A percentile compares a stretch with the other conserved stretches of the same genome.
phyloP scores from a whole-genome alignment of 2,797 vertebrate genomes.

The Nyctibius grandis region DNA sequence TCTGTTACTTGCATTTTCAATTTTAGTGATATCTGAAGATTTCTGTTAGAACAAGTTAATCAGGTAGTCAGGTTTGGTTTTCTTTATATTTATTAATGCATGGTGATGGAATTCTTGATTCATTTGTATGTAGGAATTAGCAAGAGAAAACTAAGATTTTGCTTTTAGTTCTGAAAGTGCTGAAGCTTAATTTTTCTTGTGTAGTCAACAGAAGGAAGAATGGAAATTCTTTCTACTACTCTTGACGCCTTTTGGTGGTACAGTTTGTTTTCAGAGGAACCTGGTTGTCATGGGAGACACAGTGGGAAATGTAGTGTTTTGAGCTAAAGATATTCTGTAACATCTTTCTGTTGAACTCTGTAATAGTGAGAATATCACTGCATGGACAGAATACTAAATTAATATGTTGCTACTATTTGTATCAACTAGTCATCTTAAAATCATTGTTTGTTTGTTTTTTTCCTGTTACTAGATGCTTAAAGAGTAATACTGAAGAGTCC shows the following conservation, averaged over 20 bases:
- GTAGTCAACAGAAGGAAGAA: constrained; percentile 2
- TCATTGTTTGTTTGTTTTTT: background rate
- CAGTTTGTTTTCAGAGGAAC: constrained; percentile 16
- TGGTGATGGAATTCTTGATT: background rate
- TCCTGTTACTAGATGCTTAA: background rate
- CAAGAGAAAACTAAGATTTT: background rate
- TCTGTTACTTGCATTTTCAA: background rate
- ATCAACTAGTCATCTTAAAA: background rate
- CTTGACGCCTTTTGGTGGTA: background rate
- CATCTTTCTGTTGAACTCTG: constrained; percentile 1
- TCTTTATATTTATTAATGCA: background rate
- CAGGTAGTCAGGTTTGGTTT: background rate
- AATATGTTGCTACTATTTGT: background rate
- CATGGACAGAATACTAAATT: background rate
- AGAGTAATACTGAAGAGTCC: background rate
- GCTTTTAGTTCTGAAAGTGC: background rate
- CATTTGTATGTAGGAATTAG: background rate
- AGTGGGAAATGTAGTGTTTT: constrained; percentile 27
- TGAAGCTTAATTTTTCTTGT: background rate
- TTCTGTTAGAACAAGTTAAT: background rate
- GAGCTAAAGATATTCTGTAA: background rate
- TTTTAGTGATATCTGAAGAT: background rate
- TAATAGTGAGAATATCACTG: background rate
- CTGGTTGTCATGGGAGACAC: constrained; percentile 40
- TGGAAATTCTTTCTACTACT: constrained; percentile 14